phyloP scores from a whole-genome alignment of 1,140 invertebrate species.

The Apis florea region DNA sequence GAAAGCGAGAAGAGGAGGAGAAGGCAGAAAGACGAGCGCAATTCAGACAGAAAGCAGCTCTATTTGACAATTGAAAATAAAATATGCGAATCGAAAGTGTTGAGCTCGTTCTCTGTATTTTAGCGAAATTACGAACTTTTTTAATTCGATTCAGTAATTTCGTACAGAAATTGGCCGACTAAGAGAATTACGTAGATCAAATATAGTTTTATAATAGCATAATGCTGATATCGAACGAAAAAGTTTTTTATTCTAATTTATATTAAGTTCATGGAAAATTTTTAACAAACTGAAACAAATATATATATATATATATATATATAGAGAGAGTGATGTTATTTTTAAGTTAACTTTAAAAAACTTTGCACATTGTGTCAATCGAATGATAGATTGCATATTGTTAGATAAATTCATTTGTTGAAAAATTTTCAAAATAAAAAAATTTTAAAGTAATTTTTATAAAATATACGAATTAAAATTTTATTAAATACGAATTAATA shows the following conservation, averaged over 20 bases:
- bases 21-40: slow-evolving; percentile 86
- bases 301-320: no score
- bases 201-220: neutral
- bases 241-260: neutral
- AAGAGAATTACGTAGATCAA: neutral
- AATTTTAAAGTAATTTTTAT: neutral
- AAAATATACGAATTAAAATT: neutral
- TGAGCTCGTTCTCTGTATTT: neutral
- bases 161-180: neutral
- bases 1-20: slow-evolving; percentile 89
- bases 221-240: neutral
- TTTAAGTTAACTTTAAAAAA: neutral
- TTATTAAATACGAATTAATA: neutral
- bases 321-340: neutral
- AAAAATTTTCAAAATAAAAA: neutral
- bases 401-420: no score
- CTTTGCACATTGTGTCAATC: neutral
- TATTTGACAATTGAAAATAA: slow-evolving; percentile 82
- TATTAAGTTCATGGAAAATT: neutral
- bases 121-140: slow-evolving; percentile 37
- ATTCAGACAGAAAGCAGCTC: slow-evolving; percentile 91
- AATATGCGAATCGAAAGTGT: slow-evolving; percentile 33
- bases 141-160: slow-evolving; percentile 30
- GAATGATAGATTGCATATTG: neutral
- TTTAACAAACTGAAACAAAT: no score